Conservation (phyloP, 2,113 vertebrate species). For the Gambusia holbrooki region DNA sequence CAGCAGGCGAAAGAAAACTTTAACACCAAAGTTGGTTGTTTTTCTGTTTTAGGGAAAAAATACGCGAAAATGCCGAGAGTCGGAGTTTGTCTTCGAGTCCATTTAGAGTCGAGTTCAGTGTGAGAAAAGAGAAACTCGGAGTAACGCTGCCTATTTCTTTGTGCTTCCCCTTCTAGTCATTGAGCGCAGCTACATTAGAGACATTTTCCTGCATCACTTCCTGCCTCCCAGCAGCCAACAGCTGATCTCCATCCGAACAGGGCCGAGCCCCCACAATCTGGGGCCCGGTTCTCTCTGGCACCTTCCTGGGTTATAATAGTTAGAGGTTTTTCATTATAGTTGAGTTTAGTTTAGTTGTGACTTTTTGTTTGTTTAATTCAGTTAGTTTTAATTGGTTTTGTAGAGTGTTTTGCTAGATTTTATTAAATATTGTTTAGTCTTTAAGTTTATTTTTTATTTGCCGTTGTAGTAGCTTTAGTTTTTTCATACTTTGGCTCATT, state of each 20-base stretch:
- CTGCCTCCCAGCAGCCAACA: constrained; percentile 65
- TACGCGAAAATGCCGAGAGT: not conserved
- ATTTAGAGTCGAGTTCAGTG: not conserved
- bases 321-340: no score
- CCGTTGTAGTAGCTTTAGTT: no score
- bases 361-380: no score
- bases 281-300: not conserved
- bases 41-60: not conserved
- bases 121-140: constrained; percentile 26
- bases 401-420: no score
- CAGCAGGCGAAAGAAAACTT: constrained; percentile 67
- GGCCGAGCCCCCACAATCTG: not conserved
- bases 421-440: no score
- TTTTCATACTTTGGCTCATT: no score
- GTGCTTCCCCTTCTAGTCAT: constrained; percentile 78
- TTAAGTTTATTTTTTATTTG: no score
- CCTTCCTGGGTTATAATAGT: not conserved
- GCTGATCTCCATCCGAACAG: constrained; percentile 60
- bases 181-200: constrained; percentile 76
- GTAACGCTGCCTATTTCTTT: constrained; percentile 70
- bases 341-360: no score
- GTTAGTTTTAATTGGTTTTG: no score
- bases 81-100: not conserved
- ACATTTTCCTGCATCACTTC: constrained; percentile 82
- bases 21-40: constrained; percentile 24